Base-by-base conservation (phyloP, 2,888 invertebrate genomes). In the Nysson spinosus region DNA sequence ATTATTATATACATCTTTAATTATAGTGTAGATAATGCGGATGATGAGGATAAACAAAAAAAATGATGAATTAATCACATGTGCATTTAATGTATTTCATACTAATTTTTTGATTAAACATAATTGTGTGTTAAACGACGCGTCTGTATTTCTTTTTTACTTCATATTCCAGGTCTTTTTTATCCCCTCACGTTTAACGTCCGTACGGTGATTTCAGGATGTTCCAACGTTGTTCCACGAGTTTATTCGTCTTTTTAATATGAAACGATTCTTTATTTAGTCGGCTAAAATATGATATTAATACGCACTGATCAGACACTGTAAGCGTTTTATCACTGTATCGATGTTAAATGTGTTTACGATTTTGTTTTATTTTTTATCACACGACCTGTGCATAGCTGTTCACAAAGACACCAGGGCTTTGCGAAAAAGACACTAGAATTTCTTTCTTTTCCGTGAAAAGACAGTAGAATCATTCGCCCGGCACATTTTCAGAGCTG, bases 51-150 rank as follows among this genome's bases (percentile, higher is more conserved):
- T 79, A 68, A 70, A 68, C 56, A 69, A 69, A 73, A 68, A 68
- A 71, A 68, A 73, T 75, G 72, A 78, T 81, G 81, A 83, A 85
- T 83, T 85, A 86, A 85, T 85, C 82, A 85, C 83, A 85, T 85
- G 85, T 86, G 86, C 86, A 86, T 86, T 86, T 85, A 86, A 86
- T 86, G 86, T 86, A 86, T 86, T 85, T 86, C 85, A 79, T 86
- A 86, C 85, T 85, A 86, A 86, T 86, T 85, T 86, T 86, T 86
- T 85, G 84, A 86, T 86, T 86, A 86, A 86, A 86, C 84, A 85
- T 86, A 83, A 84, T 84, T 85, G 84, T 85, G 85, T 85, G 84
- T 86, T 84, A 83, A 85, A 77, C 73, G 78, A 79, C 72, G 72
- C 75, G 83, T 77, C 79, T 82, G 72, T 62, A 65, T 83, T 80